Percentiles rank a stretch among this genome's conserved stretches.
phyloP scores from a whole-genome alignment of 1,140 invertebrate species.

The Plutomurus gul region DNA sequence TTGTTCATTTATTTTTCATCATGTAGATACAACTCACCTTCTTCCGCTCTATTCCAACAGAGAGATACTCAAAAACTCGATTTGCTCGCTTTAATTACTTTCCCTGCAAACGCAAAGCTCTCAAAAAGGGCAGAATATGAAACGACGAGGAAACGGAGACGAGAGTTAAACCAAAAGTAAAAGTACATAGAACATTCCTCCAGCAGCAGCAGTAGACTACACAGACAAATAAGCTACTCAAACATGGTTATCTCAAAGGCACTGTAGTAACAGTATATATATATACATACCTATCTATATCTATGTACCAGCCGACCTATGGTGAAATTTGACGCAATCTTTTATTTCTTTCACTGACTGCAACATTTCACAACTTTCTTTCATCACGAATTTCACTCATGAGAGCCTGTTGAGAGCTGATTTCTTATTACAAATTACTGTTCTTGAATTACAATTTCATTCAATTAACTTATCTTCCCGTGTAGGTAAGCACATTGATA shows the following conservation, averaged over 20 bases:
- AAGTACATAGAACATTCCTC: too few species aligned
- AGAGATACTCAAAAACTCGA: slow-evolving; percentile 28
- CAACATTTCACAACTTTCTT: neutral
- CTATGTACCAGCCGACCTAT: too few species aligned
- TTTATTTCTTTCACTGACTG: neutral
- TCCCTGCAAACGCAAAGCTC: neutral
- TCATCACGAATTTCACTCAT: neutral
- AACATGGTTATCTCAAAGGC: too few species aligned
- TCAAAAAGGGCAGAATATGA: neutral
- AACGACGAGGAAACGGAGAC: neutral
- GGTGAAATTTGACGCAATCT: neutral
- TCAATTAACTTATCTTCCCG: neutral
- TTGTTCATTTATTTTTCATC: slow-evolving; percentile 37
- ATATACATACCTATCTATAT: too few species aligned
- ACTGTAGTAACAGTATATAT: too few species aligned
- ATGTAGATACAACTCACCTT: slow-evolving; percentile 33
- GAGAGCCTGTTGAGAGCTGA: neutral
- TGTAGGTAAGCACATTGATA: neutral
- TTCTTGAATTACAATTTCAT: neutral
- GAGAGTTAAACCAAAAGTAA: neutral
- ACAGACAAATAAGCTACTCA: too few species aligned
- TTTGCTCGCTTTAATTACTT: slow-evolving; percentile 33
- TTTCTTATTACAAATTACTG: neutral
- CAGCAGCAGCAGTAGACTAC: too few species aligned
- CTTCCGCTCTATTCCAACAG: slow-evolving; percentile 21